A percentile compares a stretch with the other conserved stretches of the same genome.
Evolutionary conservation across 1,140 invertebrate genomes (phyloP).

Genomic region (Cydia pomonella): DNA sequence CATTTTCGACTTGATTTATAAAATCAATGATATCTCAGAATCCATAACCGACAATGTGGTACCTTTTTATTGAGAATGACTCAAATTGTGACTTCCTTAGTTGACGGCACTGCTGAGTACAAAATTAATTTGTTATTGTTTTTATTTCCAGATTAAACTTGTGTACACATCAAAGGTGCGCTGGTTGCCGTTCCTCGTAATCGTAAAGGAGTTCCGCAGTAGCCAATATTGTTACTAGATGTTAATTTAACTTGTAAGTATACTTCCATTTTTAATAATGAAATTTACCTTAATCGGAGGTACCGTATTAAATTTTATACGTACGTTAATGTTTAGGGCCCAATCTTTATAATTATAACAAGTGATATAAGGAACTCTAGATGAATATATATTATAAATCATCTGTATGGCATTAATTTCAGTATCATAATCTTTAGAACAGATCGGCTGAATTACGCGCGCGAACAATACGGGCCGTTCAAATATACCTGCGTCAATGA

Average conservation of each 20-base stretch:
- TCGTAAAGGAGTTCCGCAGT: neutral
- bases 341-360: slow-evolving; percentile 9
- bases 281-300: slow-evolving; percentile 14
- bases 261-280: slow-evolving; percentile 22
- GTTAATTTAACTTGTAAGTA: slow-evolving; percentile 23
- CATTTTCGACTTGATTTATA: too few species aligned
- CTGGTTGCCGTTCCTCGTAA: neutral
- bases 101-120: slow-evolving; percentile 39
- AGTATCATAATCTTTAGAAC: neutral
- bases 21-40: too few species aligned
- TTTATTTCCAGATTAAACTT: slow-evolving; percentile 12
- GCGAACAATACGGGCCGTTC: neutral
- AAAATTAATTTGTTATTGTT: slow-evolving; percentile 29
- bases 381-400: slow-evolving; percentile 5
- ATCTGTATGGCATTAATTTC: neutral
- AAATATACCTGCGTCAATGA: neutral
- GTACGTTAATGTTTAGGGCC: neutral
- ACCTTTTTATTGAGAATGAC: too few species aligned
- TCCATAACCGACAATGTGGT: too few species aligned
- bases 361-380: neutral
- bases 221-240: slow-evolving; percentile 31
- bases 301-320: slow-evolving; percentile 17
- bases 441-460: too few species aligned
- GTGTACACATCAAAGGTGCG: neutral
- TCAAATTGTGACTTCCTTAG: too few species aligned